Evolutionary conservation across 1,140 invertebrate genomes (phyloP), one percentile per base, ranked within the genome.

Genomic region (Leptopilina clavipes): DNA sequence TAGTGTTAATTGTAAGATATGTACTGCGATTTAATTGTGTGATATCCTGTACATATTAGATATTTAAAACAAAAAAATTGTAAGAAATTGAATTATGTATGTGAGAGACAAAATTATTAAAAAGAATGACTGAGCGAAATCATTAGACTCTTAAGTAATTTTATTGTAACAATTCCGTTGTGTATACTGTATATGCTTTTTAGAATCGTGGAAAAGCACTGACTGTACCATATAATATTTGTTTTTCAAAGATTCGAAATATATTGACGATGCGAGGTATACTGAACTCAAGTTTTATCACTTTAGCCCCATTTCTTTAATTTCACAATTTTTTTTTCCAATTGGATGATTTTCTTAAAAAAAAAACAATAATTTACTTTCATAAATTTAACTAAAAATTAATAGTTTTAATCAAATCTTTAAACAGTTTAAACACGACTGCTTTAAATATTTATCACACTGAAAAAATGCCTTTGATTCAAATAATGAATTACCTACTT

Each of bases 31-130:
- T 86, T 81, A 81, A 82, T 87, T 85, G 86, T 88, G 87, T 88
- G 87, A 89, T 89, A 88, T 84, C 79, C 71, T 88, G 87, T 88
- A 89, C 79, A 88, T 88, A 88, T 45, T 65, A 79, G 44, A 81
- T 78, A 73, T 79, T 31, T 83, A 83, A 31, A 5, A 76, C 73
- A 83, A 6, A 40, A 76, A 73, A 81, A 74, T 78, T 76, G 78
- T 81, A 75, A 75, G 52, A 77, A 70, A 79, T 73, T 56, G 73
- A 76, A 75, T 56, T 17, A 76, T 19, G 74, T 77, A 81, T 72
- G 73, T 75, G 76, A 65, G 48, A 31, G 45, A 22, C 25, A 77
- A 76, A 75, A 45, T 40, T 40, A 40, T 40, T 80, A 79, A 79
- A n/a, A 31, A 6, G 52, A 82, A 73, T 74, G 70, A 71, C 40